Evolutionary conservation across 2,797 vertebrate genomes (phyloP).

Genomic region (Pteronotus mesoamericanus): DNA sequence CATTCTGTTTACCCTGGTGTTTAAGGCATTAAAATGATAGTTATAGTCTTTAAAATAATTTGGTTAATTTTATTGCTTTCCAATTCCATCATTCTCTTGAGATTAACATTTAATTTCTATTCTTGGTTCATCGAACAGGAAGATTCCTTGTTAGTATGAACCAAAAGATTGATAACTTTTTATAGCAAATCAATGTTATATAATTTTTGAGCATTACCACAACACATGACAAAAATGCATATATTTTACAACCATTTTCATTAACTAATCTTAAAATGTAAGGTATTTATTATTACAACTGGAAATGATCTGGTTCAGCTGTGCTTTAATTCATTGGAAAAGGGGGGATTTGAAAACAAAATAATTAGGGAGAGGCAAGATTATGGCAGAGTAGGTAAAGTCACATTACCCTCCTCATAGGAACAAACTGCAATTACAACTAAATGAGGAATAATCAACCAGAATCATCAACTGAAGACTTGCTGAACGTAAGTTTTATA

Average conservation of each 20-base stretch:
- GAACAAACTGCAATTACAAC: neutral
- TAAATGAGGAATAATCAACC: neutral
- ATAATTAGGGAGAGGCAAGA: neutral
- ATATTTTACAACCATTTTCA: neutral
- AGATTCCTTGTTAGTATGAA: neutral
- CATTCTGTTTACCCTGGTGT: neutral
- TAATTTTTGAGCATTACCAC: neutral
- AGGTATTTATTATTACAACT: neutral
- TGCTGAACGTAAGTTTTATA: neutral
- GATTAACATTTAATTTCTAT: conserved; percentile 4
- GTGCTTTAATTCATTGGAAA: neutral
- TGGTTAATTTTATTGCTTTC: neutral
- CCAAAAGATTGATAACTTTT: neutral
- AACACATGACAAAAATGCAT: neutral
- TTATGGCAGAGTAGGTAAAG: neutral
- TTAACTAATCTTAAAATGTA: neutral
- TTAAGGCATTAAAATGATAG: neutral
- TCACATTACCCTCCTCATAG: neutral
- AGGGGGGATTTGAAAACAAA: neutral
- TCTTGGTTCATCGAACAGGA: neutral
- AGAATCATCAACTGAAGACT: neutral
- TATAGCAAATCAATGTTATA: neutral
- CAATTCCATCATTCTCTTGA: neutral
- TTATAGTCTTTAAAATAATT: neutral
- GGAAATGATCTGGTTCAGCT: neutral